A percentile compares a stretch with the other conserved stretches of the same genome.
Conservation (phyloP, 2,797 vertebrate species). For the Artibeus lituratus region DNA sequence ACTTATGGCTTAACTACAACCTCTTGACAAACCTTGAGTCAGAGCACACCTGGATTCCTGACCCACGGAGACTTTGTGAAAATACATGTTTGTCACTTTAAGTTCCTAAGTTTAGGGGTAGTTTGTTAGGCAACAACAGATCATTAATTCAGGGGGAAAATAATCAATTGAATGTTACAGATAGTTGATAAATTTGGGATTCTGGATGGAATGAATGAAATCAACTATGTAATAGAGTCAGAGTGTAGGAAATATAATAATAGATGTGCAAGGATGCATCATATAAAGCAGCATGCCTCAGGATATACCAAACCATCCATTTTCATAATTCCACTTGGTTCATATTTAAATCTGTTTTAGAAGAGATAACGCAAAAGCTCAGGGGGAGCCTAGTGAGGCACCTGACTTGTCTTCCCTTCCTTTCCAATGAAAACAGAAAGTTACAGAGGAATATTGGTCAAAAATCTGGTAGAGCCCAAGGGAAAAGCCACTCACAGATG, state of each 20-base stretch:
- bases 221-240: slow-evolving; percentile 5
- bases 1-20: background rate
- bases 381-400: background rate
- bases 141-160: slow-evolving; percentile 11
- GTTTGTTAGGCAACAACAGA: background rate
- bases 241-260: background rate
- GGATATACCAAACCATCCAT: background rate
- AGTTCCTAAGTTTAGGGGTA: background rate
- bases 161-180: background rate
- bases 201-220: background rate
- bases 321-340: background rate
- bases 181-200: background rate
- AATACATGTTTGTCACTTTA: background rate
- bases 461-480: background rate
- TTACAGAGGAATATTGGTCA: background rate
- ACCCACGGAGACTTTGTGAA: background rate
- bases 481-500: background rate
- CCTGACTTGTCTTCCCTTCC: background rate
- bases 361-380: background rate
- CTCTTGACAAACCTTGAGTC: background rate
- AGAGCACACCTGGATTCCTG: background rate
- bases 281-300: background rate
- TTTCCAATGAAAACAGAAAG: background rate
- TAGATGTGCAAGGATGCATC: background rate
- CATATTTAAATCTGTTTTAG: background rate